Evolutionary conservation across 2,888 invertebrate genomes (phyloP).

Genomic region (Tenodera sinensis): DNA sequence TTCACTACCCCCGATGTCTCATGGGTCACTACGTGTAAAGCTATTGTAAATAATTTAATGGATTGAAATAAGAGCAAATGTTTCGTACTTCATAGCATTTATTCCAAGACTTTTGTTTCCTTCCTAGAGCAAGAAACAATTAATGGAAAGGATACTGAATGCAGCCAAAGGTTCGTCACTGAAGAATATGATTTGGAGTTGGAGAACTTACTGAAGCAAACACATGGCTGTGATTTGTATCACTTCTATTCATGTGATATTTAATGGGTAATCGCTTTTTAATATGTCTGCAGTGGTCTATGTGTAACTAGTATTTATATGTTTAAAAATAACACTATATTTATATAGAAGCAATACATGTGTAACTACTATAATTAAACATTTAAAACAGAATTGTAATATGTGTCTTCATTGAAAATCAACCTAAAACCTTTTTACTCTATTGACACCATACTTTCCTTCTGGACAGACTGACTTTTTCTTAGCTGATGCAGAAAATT

Average conservation of each 20-base stretch:
- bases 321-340: neutral
- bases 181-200: conserved; percentile 3
- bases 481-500: too few relatives aligned
- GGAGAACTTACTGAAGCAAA: conserved; percentile 20
- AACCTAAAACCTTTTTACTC: neutral
- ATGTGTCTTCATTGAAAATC: neutral
- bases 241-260: conserved; percentile 13
- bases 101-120: conserved; percentile 15
- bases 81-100: neutral
- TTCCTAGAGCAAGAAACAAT: conserved; percentile 10
- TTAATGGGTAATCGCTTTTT: neutral
- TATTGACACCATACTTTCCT: neutral
- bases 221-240: conserved; percentile 27
- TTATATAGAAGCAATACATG: neutral
- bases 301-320: neutral
- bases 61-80: neutral
- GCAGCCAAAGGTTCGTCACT: neutral
- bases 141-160: neutral
- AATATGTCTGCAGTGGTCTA: neutral
- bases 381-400: neutral
- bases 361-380: neutral
- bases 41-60: neutral
- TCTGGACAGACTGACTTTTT: too few relatives aligned
- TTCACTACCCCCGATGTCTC: conserved; percentile 61
- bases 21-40: conserved; percentile 60